Evolutionary conservation across 2,113 vertebrate genomes (phyloP), one percentile per base, ranked within the genome.

Genomic region (Prinia subflava): DNA sequence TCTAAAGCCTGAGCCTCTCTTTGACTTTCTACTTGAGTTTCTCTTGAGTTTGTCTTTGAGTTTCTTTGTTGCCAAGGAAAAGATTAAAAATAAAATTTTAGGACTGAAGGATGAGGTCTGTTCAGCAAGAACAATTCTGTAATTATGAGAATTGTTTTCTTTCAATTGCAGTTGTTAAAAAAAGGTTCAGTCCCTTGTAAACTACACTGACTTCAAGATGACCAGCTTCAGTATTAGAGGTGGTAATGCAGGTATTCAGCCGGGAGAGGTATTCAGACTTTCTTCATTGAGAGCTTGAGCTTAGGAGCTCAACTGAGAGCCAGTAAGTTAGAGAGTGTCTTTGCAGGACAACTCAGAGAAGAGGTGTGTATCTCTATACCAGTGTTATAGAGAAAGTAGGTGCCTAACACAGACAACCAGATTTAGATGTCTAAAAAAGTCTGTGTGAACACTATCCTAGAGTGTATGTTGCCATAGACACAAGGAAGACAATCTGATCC

Each of bases 391-490:
- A 65, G 42, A 68, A 95, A 87, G 76, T 74, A 62, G 60, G 42
- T 70, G 69, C 65, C 16, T 52, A 81, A 55, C 59, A 77, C 37
- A 42, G 55, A 31, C 68, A 89, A 46, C 68, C 87, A 91, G 86
- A 87, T 95, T 86, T 89, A 95, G 79, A 73, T 90, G 49, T 55
- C 69, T 92, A 35, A 90, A 90, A 77, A 77, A 65, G 69, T 50
- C 42, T 42, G 13, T 53, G 73, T 89, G 93, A 95, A 82, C 91
- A 75, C 74, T 78, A 7, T 75, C 89, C 69, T 87, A 9, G 83
- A 91, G 65, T 4, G 1, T 78, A n/a, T 91, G 94, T 95, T 95
- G 77, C 81, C 65, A 89, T 92, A 89, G 91, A 78, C 95, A 94
- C 91, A 75, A 60, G 62, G 65, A 86, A 82, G 86, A 78, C 41